Conservation (phyloP, 1,140 invertebrate species). For the Acromyrmex heyeri region DNA sequence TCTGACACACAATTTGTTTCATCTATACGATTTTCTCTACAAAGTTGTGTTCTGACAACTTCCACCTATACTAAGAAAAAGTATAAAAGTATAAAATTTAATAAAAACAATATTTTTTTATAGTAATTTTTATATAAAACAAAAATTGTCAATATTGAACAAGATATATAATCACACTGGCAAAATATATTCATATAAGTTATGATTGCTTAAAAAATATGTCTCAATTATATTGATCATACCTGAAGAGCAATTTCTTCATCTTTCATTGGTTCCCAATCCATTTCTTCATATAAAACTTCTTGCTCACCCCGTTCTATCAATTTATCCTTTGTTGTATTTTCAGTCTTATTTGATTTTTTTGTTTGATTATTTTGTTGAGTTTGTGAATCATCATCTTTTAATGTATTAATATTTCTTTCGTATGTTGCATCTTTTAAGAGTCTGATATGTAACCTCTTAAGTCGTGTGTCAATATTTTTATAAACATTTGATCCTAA, state of each 20-base stretch:
- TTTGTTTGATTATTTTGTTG: background rate
- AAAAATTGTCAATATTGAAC: constrained; percentile 17
- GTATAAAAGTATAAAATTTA: background rate
- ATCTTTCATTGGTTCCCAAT: constrained; percentile 84
- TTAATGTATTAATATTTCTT: constrained; percentile 2
- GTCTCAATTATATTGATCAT: constrained; percentile 28
- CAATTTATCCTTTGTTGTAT: constrained; percentile 34
- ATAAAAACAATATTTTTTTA: constrained; percentile 4
- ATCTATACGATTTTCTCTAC: constrained; percentile 7
- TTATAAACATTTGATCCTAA: constrained; percentile 50
- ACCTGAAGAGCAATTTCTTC: constrained; percentile 82
- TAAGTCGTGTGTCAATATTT: constrained; percentile 66
- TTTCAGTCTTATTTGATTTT: background rate
- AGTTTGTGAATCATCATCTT: background rate
- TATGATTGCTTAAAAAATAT: background rate
- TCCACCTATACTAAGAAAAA: constrained; percentile 74
- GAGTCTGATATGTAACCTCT: constrained; percentile 52
- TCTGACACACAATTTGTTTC: constrained; percentile 29
- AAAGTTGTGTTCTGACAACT: constrained; percentile 78
- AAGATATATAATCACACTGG: background rate
- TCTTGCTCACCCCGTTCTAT: background rate
- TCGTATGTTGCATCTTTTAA: background rate
- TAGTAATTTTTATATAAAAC: constrained; percentile 23
- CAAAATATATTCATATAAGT: constrained; percentile 12
- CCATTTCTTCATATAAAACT: constrained; percentile 81